Percentiles rank a stretch among this genome's conserved stretches.
Conservation (phyloP, 23 tunicate genomes). For the Trididemnum miniatum region DNA sequence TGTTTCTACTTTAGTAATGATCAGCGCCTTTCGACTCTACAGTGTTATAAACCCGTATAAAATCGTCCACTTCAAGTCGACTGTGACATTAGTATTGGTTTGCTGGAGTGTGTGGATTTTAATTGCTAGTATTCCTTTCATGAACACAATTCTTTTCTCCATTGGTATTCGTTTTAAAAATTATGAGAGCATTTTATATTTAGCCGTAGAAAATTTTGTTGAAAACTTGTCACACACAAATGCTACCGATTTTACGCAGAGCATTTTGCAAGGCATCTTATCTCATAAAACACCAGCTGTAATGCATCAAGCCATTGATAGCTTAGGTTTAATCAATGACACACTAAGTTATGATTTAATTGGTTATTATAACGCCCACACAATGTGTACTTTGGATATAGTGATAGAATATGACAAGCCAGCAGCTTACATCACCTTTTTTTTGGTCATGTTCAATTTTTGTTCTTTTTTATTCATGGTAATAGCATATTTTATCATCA, state of each 20-base stretch:
- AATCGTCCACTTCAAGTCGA: neutral
- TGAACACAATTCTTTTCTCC: neutral
- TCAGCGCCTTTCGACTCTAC: conserved; percentile 17
- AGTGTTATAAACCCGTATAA: neutral
- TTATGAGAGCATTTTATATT: neutral
- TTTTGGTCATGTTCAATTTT: neutral
- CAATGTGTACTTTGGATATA: neutral
- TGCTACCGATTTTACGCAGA: neutral
- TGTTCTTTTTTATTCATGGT: neutral
- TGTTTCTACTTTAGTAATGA: neutral
- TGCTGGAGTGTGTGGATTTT: neutral
- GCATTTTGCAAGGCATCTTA: neutral
- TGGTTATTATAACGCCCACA: neutral
- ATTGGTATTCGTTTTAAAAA: neutral
- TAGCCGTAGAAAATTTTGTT: neutral
- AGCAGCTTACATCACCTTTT: neutral
- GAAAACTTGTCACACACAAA: neutral
- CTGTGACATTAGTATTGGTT: neutral
- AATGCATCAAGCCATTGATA: neutral
- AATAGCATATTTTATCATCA: neutral
- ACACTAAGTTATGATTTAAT: neutral
- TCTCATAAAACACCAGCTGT: neutral
- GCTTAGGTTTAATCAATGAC: neutral
- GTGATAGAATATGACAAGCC: neutral
- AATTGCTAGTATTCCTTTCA: neutral